These are phyloP conservation scores for Hyposoter dolosus DNA, from an alignment of 2,888 invertebrate genomes.

Conservation along the genomic window DNA sequence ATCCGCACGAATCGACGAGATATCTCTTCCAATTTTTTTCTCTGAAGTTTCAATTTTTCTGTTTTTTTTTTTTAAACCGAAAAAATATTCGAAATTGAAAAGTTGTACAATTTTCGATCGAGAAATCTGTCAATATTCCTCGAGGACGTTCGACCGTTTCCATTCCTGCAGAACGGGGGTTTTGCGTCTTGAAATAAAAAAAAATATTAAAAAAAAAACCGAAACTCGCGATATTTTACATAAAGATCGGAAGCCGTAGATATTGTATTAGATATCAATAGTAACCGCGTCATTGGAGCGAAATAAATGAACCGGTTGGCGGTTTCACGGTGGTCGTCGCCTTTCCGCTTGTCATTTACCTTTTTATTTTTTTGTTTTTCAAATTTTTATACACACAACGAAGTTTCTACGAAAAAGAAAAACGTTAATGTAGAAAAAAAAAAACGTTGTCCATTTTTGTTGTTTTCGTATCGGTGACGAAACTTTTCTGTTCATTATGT, in stretches of 20 bases:
- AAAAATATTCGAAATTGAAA: no score
- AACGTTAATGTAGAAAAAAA: not conserved
- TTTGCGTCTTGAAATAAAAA: not conserved
- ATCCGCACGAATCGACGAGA: not conserved
- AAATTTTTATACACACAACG: not conserved
- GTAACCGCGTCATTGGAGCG: slow-evolving; percentile 60
- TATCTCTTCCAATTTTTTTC: no score
- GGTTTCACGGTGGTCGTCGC: slow-evolving; percentile 60
- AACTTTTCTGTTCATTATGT: slow-evolving; percentile 13
- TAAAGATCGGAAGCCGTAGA: slow-evolving; percentile 50
- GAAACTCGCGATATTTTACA: not conserved
- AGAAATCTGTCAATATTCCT: not conserved
- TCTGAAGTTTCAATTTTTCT: no score
- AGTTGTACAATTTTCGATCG: not conserved
- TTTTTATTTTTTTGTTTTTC: slow-evolving; percentile 5
- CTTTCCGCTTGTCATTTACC: slow-evolving; percentile 31
- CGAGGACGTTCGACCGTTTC: not conserved
- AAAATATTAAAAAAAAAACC: not conserved
- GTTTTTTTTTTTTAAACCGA: no score
- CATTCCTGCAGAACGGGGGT: not conserved
- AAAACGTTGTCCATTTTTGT: not conserved
- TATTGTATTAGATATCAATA: slow-evolving; percentile 57
- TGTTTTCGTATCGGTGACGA: not conserved
- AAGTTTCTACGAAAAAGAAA: slow-evolving; percentile 9
- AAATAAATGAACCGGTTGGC: slow-evolving; percentile 64